Percentiles rank a stretch among this genome's conserved stretches.
Evolutionary conservation across 2,113 vertebrate genomes (phyloP).

Genomic region (Neomonachus schauinslandi): DNA sequence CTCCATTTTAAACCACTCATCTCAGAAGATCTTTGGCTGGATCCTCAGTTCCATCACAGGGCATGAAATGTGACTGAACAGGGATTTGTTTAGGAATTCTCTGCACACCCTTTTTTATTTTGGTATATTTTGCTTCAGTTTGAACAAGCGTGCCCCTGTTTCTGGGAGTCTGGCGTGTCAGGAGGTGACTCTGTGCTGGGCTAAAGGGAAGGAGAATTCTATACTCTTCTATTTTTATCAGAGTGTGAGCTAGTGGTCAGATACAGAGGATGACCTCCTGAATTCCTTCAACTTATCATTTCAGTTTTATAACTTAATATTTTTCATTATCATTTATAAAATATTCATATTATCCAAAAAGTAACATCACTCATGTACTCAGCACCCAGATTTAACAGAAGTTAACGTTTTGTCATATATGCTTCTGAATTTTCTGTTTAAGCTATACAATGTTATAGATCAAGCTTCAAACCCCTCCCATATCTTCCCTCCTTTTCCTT

Average conservation of each 20-base stretch:
- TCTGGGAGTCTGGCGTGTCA: background rate
- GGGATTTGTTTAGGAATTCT: background rate
- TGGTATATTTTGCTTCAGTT: background rate
- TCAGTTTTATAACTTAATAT: background rate
- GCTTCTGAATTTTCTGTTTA: background rate
- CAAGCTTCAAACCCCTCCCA: background rate
- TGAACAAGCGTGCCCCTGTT: background rate
- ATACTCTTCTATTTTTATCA: background rate
- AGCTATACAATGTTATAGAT: background rate
- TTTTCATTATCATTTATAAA: background rate
- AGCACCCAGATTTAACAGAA: background rate
- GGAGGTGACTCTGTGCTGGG: background rate
- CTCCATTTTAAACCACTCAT: background rate
- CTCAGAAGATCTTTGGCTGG: background rate
- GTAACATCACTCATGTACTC: background rate
- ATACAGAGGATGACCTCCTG: background rate
- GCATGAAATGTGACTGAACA: background rate
- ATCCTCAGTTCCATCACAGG: background rate
- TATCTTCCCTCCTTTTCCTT: background rate
- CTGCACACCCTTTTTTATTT: background rate
- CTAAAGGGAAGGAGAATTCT: background rate
- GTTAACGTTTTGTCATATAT: background rate
- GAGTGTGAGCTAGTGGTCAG: background rate
- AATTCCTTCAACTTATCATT: background rate
- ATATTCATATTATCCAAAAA: conserved; percentile 9